Base-by-base conservation (phyloP, 2,113 vertebrate species). In the Atherinomorus stipes region DNA sequence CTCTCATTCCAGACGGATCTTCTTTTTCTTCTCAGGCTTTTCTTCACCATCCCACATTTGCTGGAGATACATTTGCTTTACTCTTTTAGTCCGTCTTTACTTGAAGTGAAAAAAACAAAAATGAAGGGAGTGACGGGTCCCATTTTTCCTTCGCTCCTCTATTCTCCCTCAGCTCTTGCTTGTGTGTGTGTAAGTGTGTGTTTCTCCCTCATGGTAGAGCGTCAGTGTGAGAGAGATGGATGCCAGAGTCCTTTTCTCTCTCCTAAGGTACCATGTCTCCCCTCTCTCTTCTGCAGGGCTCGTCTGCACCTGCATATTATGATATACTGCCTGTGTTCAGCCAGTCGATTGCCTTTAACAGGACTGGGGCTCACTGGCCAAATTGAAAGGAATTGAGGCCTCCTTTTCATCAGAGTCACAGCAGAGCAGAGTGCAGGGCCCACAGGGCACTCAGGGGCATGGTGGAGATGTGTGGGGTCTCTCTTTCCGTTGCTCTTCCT, bases 271-370 rank as follows among this genome's bases (percentile, higher is more conserved):
- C 76, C 84, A 58, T 86, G 88, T 88, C 87, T 90, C 87, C 71
- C 70, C 80, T 84, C 90, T 91, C 88, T 86, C 76, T 70, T 87
- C 88, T 74, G 89, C 83, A 69, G 66, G 76, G 71, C 85, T 85
- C 81, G 84, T 90, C 83, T 86, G 86, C 91, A 91, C 91, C 91
- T 93, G 91, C 90, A 94, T 94, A 93, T 94, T 94, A 93, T 95
- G 94, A 95, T 94, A 88, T 93, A 94, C 90, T 93, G 92, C 88
- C 88, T 91, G 88, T 90, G 90, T 92, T 95, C 89, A 92, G 90
- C 81, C 83, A 92, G 91, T 93, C 92, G 92, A 94, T 94, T 94
- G 94, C 87, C 88, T 94, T 89, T 92, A 94, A 91, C 90, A 89
- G 92, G 86, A 87, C 88, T 85, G 73, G 83, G 91, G 85, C 88